phyloP scores from a whole-genome alignment of 2,888 invertebrate genomes.

The Iselma pallidipennis region DNA sequence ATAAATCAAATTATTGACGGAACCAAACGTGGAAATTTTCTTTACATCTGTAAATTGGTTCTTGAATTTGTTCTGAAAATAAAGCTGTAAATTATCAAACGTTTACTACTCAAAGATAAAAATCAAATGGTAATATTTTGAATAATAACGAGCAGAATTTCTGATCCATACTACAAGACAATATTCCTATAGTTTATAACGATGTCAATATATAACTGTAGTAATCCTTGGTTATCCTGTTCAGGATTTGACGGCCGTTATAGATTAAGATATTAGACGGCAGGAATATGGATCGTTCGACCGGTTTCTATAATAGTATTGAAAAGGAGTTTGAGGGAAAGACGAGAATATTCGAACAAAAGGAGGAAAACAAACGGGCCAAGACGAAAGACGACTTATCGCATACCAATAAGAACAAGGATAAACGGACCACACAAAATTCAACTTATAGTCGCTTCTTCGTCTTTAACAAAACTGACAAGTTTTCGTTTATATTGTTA shows the following conservation, averaged over 20 bases:
- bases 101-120: too few species aligned
- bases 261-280: slow-evolving; percentile 29
- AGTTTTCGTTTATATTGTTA: slow-evolving; percentile 20
- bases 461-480: slow-evolving; percentile 8
- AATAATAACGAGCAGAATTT: background rate
- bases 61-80: background rate
- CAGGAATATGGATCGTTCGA: slow-evolving; percentile 38
- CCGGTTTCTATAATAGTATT: slow-evolving; percentile 34
- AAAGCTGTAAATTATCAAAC: background rate
- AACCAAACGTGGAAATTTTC: background rate
- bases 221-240: slow-evolving; percentile 24
- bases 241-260: slow-evolving; percentile 24
- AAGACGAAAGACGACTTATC: slow-evolving; percentile 22
- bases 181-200: slow-evolving; percentile 13
- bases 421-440: slow-evolving; percentile 19
- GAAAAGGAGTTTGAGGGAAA: slow-evolving; percentile 21
- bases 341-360: slow-evolving; percentile 8
- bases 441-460: background rate
- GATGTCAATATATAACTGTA: slow-evolving; percentile 15
- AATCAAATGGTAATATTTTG: background rate
- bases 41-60: background rate
- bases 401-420: slow-evolving; percentile 25
- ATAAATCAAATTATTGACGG: slow-evolving; percentile 6
- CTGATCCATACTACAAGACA: background rate
- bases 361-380: slow-evolving; percentile 18